Conservation (phyloP, 2,113 vertebrate genomes). For the Cephalopterus ornatus region DNA sequence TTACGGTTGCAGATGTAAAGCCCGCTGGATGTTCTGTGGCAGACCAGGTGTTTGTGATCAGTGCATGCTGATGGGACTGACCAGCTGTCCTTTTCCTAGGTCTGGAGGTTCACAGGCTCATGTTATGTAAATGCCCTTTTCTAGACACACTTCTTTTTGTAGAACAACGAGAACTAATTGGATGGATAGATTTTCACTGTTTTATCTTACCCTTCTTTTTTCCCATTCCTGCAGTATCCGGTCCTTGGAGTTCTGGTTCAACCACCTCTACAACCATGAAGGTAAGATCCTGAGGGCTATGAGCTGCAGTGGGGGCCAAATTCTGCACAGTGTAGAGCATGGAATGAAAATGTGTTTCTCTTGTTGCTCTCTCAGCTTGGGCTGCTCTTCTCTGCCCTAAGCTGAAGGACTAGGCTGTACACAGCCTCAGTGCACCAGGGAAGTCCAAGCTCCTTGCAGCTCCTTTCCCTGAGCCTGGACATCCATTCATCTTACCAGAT, state of each 20-base stretch:
- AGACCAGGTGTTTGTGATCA: background rate
- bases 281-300: conserved; percentile 71
- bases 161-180: background rate
- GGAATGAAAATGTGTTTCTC: background rate
- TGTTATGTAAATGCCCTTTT: background rate
- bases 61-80: background rate
- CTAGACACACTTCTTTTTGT: background rate
- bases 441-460: background rate
- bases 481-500: background rate
- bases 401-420: background rate
- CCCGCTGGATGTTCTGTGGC: accelerated
- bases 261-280: conserved; percentile 93
- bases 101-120: background rate
- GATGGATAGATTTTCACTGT: background rate
- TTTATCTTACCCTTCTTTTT: background rate
- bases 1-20: background rate
- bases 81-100: background rate
- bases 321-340: background rate
- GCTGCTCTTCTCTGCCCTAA: background rate
- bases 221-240: conserved; percentile 79
- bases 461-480: background rate
- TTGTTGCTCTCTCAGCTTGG: background rate
- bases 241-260: conserved; percentile 97
- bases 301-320: background rate
- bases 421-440: background rate